Evolutionary conservation across 2,113 vertebrate species (phyloP).

Genomic region (Rhynchomys soricoides): DNA sequence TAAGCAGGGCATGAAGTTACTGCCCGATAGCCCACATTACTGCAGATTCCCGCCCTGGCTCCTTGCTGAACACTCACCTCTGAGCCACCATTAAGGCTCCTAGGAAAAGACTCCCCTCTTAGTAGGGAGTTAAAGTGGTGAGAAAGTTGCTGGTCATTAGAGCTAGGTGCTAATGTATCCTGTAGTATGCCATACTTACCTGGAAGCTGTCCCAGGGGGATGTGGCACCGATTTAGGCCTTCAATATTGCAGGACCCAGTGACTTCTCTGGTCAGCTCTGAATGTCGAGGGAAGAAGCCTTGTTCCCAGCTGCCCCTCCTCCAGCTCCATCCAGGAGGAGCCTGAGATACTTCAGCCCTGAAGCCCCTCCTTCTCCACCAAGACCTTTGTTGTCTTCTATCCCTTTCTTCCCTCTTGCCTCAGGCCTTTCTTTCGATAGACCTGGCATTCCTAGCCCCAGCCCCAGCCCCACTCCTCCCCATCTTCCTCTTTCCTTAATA

Average conservation of each 20-base stretch:
- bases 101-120: background rate
- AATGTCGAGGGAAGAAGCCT: slow-evolving; percentile 14
- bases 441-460: background rate
- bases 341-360: background rate
- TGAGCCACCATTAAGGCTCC: background rate
- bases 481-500: background rate
- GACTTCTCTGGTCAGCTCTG: background rate
- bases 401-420: background rate
- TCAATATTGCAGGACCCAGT: slow-evolving; percentile 14
- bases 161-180: background rate
- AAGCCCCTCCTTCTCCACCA: background rate
- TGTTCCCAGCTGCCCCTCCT: slow-evolving; percentile 53
- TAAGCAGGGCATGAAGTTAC: background rate
- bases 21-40: too few species aligned
- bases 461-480: background rate
- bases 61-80: background rate
- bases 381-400: background rate
- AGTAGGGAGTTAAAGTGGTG: background rate
- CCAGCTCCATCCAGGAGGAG: background rate
- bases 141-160: background rate
- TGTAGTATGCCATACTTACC: slow-evolving; percentile 42
- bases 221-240: background rate
- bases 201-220: background rate
- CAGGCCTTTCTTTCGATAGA: background rate
- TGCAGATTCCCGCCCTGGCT: background rate